A percentile compares a stretch with the other conserved stretches of the same genome.
Evolutionary conservation across 2,888 invertebrate genomes (phyloP).

Genomic region (Hemistola chrysoprasaria): DNA sequence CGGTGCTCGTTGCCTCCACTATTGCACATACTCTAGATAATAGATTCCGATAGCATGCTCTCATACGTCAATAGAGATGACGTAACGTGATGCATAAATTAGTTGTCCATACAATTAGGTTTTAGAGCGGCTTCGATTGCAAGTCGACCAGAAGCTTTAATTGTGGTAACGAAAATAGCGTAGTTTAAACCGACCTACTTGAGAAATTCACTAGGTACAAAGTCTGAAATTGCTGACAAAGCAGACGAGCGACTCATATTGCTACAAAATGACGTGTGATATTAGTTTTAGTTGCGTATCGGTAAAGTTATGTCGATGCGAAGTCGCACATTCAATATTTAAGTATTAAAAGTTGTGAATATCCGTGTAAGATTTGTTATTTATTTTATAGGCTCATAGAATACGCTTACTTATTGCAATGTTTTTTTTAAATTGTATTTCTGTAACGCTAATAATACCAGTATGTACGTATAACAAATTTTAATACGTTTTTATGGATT

Average conservation of each 20-base stretch:
- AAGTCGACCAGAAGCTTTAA: constrained; percentile 71
- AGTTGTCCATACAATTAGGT: constrained; percentile 54
- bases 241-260: constrained; percentile 35
- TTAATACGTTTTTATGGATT: no score
- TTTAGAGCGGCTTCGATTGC: constrained; percentile 56
- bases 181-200: constrained; percentile 49
- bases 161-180: constrained; percentile 50
- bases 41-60: constrained; percentile 70
- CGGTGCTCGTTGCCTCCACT: constrained; percentile 35
- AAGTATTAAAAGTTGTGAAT: constrained; percentile 29
- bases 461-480: no score
- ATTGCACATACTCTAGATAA: constrained; percentile 49
- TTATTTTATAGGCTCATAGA: constrained; percentile 43
- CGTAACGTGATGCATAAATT: constrained; percentile 76
- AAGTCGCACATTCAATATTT: constrained; percentile 26
- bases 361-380: constrained; percentile 35
- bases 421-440: no score
- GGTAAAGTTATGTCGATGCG: constrained; percentile 25
- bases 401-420: constrained; percentile 49
- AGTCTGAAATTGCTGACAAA: constrained; percentile 35
- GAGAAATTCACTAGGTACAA: constrained; percentile 40
- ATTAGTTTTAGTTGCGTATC: constrained; percentile 58
- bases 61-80: constrained; percentile 76
- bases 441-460: no score
- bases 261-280: constrained; percentile 67